Base-by-base conservation (phyloP, 2,797 vertebrate species). In the Leptodactylus fallax region DNA sequence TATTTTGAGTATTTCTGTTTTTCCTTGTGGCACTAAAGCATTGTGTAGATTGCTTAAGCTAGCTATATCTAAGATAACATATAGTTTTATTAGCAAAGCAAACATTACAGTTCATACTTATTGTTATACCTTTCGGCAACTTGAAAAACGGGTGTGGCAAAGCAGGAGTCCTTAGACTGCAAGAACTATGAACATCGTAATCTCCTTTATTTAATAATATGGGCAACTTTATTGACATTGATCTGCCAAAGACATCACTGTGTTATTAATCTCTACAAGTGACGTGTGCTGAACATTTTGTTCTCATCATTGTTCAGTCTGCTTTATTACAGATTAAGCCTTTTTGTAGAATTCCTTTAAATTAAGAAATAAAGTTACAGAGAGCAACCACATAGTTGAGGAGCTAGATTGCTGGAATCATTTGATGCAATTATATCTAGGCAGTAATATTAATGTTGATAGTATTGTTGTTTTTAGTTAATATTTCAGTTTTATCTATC, bases 21-120 rank as follows among this genome's bases (percentile, higher is more conserved):
- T 60, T 61, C n/a, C 55, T 45, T 6, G 16, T 60, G 56, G 25
- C 7, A 27, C 12, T 17, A 25, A 58, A 71, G 36, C 81, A 36
- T 56, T 56, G 16, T 71, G 10, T 71, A 71, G 27, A 45, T 45
- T 71, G 25, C 71, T 25, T 55, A 17, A 45, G 45, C 86, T 60
- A 56, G 25, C 8, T 76, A 60, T 65, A 74, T 45, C 47, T 74
- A 81, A 65, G 47, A 74, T 77, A 83, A 56, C 36, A 74, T 8
- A 76, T 36, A 53, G 49, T 78, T 82, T 77, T 87, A 82, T 78
- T 87, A 83, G 71, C 56, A 61, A 61, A 81, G 79, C 85, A 87
- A 81, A 81, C 45, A 61, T 51, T 51, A 45, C 23, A 61, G 47
- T 82, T 82, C 63, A 61, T 76, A 63, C 23, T 45, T 79, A 51